Base-by-base conservation (phyloP, 2,113 vertebrate species). In the Odobenus rosmarus region DNA sequence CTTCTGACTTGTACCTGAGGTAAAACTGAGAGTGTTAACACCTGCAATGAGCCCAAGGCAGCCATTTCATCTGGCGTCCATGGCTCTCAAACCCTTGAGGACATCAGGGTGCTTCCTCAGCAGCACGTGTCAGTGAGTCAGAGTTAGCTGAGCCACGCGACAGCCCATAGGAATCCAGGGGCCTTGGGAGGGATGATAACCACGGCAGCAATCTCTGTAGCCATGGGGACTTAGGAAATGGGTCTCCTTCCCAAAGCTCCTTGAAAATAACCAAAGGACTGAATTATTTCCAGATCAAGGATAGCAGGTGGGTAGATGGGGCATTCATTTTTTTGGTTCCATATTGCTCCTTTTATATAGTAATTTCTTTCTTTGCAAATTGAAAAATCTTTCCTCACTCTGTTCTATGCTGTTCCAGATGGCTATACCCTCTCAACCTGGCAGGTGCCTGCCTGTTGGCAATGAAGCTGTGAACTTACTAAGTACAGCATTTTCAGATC, bases 351-450 rank as follows among this genome's bases (percentile, higher is more conserved):
- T 97, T 97, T 97, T 90, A 83, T 89, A 67, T 55, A 96, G 95
- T 97, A 88, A 98, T 98, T 97, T 92, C 91, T 96, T 94, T 96
- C 93, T 83, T 88, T 79, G 93, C n/a, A 95, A 95, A 98, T 89
- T 90, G 92, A 42, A 97, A 97, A 94, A 46, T 79, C 79, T 95
- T 97, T 95, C 83, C 69, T 96, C 69, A 77, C 55, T 74, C 67
- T 92, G 53, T 89, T 89, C 89, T 93, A 82, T 91, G 92, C 93
- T 96, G 28, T 95, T 96, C 95, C 97, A 96, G 95, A 96, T 97
- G 91, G 96, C 89, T 95, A 83, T 89, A 93, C 88, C 80, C 85
- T 90, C 72, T 96, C 91, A 91, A 90, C 96, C 96, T 90, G 74
- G 87, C 91, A 96, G 96, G 96, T 93, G 96, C 86, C 76, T 95